Conservation (phyloP, 2,113 vertebrate genomes). For the Mixornis gularis region DNA sequence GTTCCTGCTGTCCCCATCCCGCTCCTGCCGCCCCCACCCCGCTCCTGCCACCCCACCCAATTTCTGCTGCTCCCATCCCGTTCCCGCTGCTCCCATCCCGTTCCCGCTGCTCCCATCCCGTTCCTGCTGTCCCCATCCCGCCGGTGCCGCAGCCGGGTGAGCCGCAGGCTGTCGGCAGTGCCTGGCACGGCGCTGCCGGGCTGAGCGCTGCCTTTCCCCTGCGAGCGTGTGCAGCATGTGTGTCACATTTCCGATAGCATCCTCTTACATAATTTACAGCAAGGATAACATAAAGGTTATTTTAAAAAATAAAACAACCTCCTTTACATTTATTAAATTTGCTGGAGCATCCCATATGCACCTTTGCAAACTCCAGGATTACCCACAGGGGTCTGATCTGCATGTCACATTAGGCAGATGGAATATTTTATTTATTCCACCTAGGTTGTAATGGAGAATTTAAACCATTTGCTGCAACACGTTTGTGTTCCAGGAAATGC, state of each 20-base stretch:
- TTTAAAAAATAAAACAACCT: conserved; percentile 56
- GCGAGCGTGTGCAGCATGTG: not conserved
- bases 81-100: accelerated
- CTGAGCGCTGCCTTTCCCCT: not conserved
- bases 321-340: conserved; percentile 57
- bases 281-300: conserved; percentile 52
- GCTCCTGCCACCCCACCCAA: accelerated
- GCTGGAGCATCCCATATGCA: conserved; percentile 50
- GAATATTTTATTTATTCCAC: conserved; percentile 65
- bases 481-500: not conserved
- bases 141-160: not conserved
- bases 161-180: accelerated
- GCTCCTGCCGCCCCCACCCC: accelerated
- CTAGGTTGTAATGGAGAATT: conserved; percentile 32
- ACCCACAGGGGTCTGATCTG: conserved; percentile 61
- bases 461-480: conserved; percentile 32
- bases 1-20: accelerated
- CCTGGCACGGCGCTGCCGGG: not conserved
- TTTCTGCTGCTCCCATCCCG: accelerated
- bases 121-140: not conserved
- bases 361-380: conserved; percentile 32
- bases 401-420: conserved; percentile 60
- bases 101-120: accelerated
- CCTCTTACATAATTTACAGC: conserved; percentile 51
- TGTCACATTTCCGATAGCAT: not conserved